These are phyloP conservation scores for Bambusicola thoracicus DNA, from an alignment of 2,113 vertebrate genomes.

Conservation along the genomic window DNA sequence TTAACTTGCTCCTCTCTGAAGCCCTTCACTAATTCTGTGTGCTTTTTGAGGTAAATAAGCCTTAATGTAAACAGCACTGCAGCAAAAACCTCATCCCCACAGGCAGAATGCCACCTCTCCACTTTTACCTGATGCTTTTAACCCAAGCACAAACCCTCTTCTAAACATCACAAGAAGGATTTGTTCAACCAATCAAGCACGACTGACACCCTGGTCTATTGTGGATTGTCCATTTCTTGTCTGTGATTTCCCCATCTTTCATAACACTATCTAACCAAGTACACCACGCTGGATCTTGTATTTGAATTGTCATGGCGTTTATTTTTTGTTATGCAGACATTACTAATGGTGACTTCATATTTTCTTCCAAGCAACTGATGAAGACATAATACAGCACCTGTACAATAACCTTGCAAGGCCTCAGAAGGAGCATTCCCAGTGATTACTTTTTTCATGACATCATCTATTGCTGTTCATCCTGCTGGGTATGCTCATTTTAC, in stretches of 20 bases:
- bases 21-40: rapidly evolving
- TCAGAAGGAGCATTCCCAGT: background rate
- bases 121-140: background rate
- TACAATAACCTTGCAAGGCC: background rate
- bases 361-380: background rate
- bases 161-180: background rate
- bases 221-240: background rate
- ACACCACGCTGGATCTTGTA: rapidly evolving
- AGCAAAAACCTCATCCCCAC: background rate
- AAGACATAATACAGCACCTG: background rate
- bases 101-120: background rate
- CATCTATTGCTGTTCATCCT: background rate
- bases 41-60: background rate
- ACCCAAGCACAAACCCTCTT: background rate
- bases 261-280: background rate
- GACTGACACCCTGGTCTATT: background rate
- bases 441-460: background rate
- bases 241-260: background rate
- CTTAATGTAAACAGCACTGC: rapidly evolving
- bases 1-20: slow-evolving; percentile 8
- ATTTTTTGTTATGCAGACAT: background rate
- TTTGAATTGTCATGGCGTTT: background rate
- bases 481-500: background rate
- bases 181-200: background rate
- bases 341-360: background rate